These are phyloP conservation scores for Drosophila mimica DNA, from an alignment of 2,888 invertebrate species.

Conservation along the genomic window DNA sequence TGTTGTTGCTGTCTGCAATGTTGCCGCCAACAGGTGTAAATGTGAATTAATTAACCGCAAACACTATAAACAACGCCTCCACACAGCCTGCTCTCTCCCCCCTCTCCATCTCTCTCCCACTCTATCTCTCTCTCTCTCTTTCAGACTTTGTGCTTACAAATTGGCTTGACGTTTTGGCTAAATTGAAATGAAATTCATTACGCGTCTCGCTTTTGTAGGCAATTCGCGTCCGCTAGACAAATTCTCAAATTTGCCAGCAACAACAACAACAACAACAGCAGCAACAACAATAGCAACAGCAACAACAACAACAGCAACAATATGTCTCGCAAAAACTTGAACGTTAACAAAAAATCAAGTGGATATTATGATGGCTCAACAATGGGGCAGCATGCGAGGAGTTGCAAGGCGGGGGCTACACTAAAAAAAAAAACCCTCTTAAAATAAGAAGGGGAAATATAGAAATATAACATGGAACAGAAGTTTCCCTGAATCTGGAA, in stretches of 20 bases:
- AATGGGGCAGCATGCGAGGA: slow-evolving; percentile 1
- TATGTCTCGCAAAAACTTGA: slow-evolving; percentile 57
- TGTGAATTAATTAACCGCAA: slow-evolving; percentile 85
- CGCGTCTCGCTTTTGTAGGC: slow-evolving; percentile 49
- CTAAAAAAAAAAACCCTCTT: background rate
- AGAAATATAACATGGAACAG: background rate
- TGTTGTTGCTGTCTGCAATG: slow-evolving; percentile 47
- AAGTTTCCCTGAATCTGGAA: background rate
- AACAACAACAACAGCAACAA: slow-evolving; percentile 36
- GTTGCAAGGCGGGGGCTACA: background rate
- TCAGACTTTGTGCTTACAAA: slow-evolving; percentile 57
- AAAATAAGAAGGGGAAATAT: background rate
- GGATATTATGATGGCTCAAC: slow-evolving; percentile 59
- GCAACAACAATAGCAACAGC: slow-evolving; percentile 17
- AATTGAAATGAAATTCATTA: slow-evolving; percentile 79
- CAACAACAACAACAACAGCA: slow-evolving; percentile 11
- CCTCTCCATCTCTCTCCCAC: background rate
- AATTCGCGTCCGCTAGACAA: slow-evolving; percentile 55
- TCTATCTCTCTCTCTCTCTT: slow-evolving; percentile 1
- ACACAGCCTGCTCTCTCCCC: background rate
- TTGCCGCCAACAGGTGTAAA: slow-evolving; percentile 83
- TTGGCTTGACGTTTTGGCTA: slow-evolving; percentile 68
- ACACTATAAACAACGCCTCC: slow-evolving; percentile 82
- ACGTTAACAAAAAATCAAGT: slow-evolving; percentile 58
- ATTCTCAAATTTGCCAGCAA: slow-evolving; percentile 53